A percentile compares a stretch with the other conserved stretches of the same genome.
These are phyloP conservation scores for Lucilia cuprina DNA, from an alignment of 1,140 invertebrate species.

Conservation along the genomic window DNA sequence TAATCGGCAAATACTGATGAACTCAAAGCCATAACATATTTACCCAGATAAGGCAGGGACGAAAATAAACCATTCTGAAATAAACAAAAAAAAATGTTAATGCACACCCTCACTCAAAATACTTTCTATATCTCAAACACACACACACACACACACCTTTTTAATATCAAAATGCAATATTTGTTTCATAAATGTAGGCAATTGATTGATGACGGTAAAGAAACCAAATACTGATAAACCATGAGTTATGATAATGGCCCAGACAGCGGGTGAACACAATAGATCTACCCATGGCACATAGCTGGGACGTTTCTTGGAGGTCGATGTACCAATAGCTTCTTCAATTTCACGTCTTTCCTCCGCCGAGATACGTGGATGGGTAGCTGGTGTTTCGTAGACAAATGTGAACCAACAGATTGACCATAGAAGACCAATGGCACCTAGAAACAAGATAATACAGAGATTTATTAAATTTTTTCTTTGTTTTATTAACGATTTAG, in stretches of 20 bases:
- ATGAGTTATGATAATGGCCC: conserved; percentile 91
- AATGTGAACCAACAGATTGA: conserved; percentile 84
- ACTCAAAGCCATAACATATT: conserved; percentile 78
- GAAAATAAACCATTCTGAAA: conserved; percentile 84
- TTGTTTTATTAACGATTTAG: no score
- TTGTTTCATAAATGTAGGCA: conserved; percentile 93
- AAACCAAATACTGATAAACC: conserved; percentile 93
- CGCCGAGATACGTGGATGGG: conserved; percentile 84
- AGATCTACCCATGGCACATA: conserved; percentile 82
- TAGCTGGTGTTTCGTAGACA: conserved; percentile 83
- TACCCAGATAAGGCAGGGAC: conserved; percentile 86
- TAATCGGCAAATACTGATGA: conserved; percentile 76
- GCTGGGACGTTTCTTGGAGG: conserved; percentile 67
- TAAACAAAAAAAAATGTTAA: conserved; percentile 6
- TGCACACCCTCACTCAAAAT: background rate
- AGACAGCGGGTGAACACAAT: conserved; percentile 83
- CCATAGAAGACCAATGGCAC: conserved; percentile 79
- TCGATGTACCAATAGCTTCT: conserved; percentile 71
- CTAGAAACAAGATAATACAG: conserved; percentile 45
- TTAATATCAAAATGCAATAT: conserved; percentile 89
- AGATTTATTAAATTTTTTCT: no score
- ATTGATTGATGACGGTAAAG: conserved; percentile 91
- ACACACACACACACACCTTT: conserved; percentile 66
- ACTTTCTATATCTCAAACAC: background rate
- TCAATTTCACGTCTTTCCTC: conserved; percentile 85